Evolutionary conservation across 2,113 vertebrate genomes (phyloP).

Genomic region (Abramis brama): DNA sequence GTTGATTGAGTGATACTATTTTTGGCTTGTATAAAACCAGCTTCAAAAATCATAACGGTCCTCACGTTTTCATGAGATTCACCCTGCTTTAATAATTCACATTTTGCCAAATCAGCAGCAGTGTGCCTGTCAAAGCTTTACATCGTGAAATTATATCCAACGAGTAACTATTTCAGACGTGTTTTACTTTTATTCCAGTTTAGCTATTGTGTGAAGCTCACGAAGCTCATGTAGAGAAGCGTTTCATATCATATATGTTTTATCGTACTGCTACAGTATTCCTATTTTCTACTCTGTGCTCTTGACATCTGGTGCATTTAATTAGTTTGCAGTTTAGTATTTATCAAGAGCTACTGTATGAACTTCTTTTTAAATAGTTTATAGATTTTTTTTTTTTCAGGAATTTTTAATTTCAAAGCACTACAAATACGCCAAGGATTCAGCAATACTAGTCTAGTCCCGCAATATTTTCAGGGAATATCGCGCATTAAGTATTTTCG

Average conservation of each 20-base stretch:
- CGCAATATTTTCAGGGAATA: conserved; percentile 54
- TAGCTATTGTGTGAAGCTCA: conserved; percentile 55
- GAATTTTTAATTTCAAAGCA: conserved; percentile 62
- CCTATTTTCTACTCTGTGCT: conserved; percentile 54
- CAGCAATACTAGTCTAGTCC: conserved; percentile 37
- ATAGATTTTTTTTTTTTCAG: conserved; percentile 52
- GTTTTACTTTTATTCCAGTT: conserved; percentile 53
- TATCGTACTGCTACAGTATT: conserved; percentile 66
- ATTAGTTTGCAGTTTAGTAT: conserved; percentile 66
- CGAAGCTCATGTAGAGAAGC: conserved; percentile 52
- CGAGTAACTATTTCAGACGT: conserved; percentile 38
- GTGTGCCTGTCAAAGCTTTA: conserved; percentile 56
- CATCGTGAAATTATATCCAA: conserved; percentile 45
- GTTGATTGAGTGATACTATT: too few species aligned
- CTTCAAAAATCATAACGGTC: neutral
- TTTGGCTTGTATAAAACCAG: too few species aligned
- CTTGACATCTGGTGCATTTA: conserved; percentile 60
- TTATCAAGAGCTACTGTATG: conserved; percentile 62
- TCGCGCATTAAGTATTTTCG: conserved; percentile 45
- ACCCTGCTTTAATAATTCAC: neutral
- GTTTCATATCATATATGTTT: conserved; percentile 61
- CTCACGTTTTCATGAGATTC: neutral
- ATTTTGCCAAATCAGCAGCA: conserved; percentile 5
- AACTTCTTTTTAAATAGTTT: conserved; percentile 54
- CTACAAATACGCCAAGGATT: conserved; percentile 59